Conservation (phyloP, 2,888 invertebrate species). For the Tortricodes alternella region DNA sequence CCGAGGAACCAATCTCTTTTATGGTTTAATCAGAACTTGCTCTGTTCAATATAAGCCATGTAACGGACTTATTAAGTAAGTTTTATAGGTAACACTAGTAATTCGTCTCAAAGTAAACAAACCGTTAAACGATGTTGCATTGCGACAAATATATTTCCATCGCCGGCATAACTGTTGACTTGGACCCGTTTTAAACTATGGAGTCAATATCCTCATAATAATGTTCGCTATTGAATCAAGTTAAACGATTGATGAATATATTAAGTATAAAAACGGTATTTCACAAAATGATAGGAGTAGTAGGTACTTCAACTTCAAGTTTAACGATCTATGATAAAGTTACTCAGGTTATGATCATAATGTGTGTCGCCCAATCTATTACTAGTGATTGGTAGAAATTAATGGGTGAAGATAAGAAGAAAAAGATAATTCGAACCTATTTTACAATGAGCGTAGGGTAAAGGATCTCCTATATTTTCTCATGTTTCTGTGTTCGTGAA, state of each 20-base stretch:
- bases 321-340: not conserved
- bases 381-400: too few relatives aligned
- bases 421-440: too few relatives aligned
- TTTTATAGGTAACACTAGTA: too few relatives aligned
- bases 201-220: constrained; percentile 66
- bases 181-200: constrained; percentile 49
- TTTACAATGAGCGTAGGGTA: too few relatives aligned
- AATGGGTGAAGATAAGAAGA: too few relatives aligned
- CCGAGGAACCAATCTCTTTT: constrained; percentile 78
- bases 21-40: constrained; percentile 77
- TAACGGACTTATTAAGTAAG: too few relatives aligned
- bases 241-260: not conserved
- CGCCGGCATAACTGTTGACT: constrained; percentile 55
- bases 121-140: not conserved
- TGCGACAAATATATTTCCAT: constrained; percentile 17
- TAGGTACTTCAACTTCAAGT: not conserved
- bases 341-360: not conserved
- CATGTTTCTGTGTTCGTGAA: too few relatives aligned
- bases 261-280: constrained; percentile 13
- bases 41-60: constrained; percentile 53
- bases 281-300: not conserved
- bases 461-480: too few relatives aligned
- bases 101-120: constrained; percentile 12
- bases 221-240: constrained; percentile 18
- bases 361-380: too few relatives aligned